A percentile compares a stretch with the other conserved stretches of the same genome.
Conservation (phyloP, 1,140 invertebrate species). For the Zelostemma sp. region DNA sequence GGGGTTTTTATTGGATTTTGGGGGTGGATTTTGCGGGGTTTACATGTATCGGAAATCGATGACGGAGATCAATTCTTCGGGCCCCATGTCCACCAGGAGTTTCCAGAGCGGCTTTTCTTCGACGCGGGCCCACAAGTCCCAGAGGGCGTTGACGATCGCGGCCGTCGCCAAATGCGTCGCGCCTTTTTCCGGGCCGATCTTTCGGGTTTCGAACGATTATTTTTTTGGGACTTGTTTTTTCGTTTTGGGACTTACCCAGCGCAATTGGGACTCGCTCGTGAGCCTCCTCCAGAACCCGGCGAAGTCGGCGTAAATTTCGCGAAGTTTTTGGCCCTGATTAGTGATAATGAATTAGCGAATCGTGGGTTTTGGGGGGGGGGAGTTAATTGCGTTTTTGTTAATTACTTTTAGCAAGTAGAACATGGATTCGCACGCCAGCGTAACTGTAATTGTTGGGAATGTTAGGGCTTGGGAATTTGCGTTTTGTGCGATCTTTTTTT, state of each 20-base stretch:
- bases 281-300: conserved; percentile 82
- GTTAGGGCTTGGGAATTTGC: too few relatives aligned
- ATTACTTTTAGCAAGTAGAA: conserved; percentile 77
- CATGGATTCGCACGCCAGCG: conserved; percentile 79
- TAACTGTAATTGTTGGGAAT: conserved; percentile 71
- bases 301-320: conserved; percentile 84
- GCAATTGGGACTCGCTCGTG: conserved; percentile 88
- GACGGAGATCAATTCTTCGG: conserved; percentile 83
- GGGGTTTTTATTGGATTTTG: conserved; percentile 72
- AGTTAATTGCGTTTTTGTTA: too few relatives aligned
- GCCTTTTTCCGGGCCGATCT: conserved; percentile 94
- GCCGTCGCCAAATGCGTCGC: conserved; percentile 90
- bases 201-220: not conserved
- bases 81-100: conserved; percentile 84
- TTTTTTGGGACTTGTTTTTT: not conserved
- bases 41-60: conserved; percentile 91
- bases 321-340: conserved; percentile 70
- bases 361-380: too few relatives aligned
- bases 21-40: not conserved
- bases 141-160: conserved; percentile 89
- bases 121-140: conserved; percentile 91
- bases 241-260: conserved; percentile 80
- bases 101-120: conserved; percentile 91
- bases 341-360: too few relatives aligned
- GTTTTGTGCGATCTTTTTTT: too few relatives aligned